Evolutionary conservation across 2,113 vertebrate genomes (phyloP).

Genomic region (western clawed frog (Xenopus tropicalis)): DNA sequence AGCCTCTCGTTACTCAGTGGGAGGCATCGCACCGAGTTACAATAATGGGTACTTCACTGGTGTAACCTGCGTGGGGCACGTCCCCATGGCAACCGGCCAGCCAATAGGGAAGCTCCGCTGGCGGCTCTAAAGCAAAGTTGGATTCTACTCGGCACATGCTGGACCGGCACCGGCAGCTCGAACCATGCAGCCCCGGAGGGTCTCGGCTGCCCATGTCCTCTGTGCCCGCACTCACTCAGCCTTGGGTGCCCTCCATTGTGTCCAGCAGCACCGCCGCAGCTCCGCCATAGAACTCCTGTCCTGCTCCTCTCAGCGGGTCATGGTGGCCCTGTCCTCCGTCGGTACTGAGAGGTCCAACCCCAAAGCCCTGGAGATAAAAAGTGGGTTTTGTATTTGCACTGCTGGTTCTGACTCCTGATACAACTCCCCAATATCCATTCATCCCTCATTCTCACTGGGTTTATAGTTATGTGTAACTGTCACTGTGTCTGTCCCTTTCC

Average conservation of each 20-base stretch:
- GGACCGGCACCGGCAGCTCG: slow-evolving; percentile 6
- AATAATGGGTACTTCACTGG: neutral
- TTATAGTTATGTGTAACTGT: no score
- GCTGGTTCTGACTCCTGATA: no score
- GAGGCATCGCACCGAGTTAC: neutral
- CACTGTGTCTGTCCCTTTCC: no score
- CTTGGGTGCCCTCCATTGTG: slow-evolving; percentile 65
- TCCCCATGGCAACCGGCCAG: slow-evolving; percentile 79
- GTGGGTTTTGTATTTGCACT: slow-evolving; percentile 61
- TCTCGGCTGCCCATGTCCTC: slow-evolving; percentile 59
- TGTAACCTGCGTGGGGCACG: slow-evolving; percentile 34
- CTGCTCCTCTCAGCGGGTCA: slow-evolving; percentile 72
- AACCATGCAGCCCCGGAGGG: slow-evolving; percentile 63
- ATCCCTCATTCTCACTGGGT: no score
- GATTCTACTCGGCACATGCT: slow-evolving; percentile 50
- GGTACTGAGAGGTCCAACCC: slow-evolving; percentile 60
- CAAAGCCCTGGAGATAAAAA: slow-evolving; percentile 59
- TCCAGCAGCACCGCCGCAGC: slow-evolving; percentile 63
- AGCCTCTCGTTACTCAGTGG: neutral
- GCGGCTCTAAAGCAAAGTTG: slow-evolving; percentile 52
- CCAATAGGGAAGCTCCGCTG: slow-evolving; percentile 63
- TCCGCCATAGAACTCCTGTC: slow-evolving; percentile 71
- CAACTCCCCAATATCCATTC: no score
- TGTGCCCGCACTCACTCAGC: slow-evolving; percentile 70
- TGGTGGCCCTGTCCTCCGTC: slow-evolving; percentile 72